These are phyloP conservation scores for Apteryx mantelli DNA, from an alignment of 2,113 vertebrate genomes.

Conservation along the genomic window DNA sequence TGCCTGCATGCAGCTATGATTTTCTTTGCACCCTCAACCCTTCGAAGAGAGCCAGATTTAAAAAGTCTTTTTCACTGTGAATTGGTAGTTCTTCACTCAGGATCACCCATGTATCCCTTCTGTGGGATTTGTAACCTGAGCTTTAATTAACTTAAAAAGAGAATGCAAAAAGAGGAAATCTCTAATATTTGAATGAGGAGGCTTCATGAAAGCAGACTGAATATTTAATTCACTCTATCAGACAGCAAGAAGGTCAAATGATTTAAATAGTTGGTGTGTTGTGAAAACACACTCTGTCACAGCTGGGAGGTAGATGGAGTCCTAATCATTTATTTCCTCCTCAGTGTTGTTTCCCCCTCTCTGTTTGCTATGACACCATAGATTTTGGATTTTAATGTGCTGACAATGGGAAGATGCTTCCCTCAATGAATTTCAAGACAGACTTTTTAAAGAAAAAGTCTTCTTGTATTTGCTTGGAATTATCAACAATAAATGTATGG, in stretches of 20 bases:
- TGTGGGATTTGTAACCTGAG: constrained; percentile 5
- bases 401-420: constrained; percentile 19
- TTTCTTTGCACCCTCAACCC: not conserved
- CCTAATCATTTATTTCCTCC: constrained; percentile 9
- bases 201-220: not conserved
- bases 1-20: not conserved
- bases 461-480: not conserved
- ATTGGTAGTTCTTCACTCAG: not conserved
- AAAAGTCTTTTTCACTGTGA: not conserved
- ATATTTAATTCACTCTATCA: constrained; percentile 42
- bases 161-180: not conserved
- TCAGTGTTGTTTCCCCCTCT: not conserved
- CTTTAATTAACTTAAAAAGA: constrained; percentile 1
- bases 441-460: not conserved
- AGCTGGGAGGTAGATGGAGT: constrained; percentile 13
- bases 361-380: not conserved
- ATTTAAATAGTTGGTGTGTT: constrained; percentile 40
- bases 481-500: not conserved
- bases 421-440: not conserved
- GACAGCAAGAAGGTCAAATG: constrained; percentile 37
- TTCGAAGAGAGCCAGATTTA: accelerated
- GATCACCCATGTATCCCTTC: not conserved
- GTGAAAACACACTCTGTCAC: constrained; percentile 37
- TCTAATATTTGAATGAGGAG: not conserved
- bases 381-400: not conserved